Conservation (phyloP, 2,888 invertebrate genomes). For the Podotricha telesiphe region DNA sequence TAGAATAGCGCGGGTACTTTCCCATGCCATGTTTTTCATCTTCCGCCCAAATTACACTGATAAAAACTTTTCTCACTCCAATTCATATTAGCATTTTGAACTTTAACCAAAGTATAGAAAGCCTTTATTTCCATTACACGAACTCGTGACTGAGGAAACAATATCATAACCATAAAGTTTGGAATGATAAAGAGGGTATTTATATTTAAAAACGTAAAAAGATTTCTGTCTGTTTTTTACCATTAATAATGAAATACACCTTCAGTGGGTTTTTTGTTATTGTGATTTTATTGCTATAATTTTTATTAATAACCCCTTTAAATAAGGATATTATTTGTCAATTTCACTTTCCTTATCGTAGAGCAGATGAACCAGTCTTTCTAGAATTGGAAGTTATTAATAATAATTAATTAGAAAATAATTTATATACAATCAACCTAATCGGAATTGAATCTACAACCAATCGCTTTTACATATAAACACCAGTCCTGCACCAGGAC, state of each 20-base stretch:
- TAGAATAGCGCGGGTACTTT: slow-evolving; percentile 40
- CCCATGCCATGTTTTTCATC: slow-evolving; percentile 55
- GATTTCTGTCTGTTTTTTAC: slow-evolving; percentile 37
- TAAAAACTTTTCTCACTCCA: slow-evolving; percentile 55
- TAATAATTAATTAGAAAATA: too few species aligned
- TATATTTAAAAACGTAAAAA: slow-evolving; percentile 43
- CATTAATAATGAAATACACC: slow-evolving; percentile 33
- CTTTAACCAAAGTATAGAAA: slow-evolving; percentile 52
- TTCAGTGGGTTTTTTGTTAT: slow-evolving; percentile 28
- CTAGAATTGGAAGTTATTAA: too few species aligned
- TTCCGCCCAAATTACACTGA: slow-evolving; percentile 57
- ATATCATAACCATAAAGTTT: slow-evolving; percentile 45
- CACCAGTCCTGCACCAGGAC: too few species aligned
- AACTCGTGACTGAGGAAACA: slow-evolving; percentile 47
- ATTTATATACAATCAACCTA: too few species aligned
- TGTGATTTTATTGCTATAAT: slow-evolving; percentile 8
- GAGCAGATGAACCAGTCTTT: too few species aligned
- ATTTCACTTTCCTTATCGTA: too few species aligned
- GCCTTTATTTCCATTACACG: slow-evolving; percentile 44
- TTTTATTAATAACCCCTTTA: neutral
- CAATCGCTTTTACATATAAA: neutral
- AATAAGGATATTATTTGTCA: too few species aligned
- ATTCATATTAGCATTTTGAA: slow-evolving; percentile 55
- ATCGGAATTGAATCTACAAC: too few species aligned
- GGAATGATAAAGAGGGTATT: slow-evolving; percentile 50